A percentile compares a stretch with the other conserved stretches of the same genome.
Conservation (phyloP, 2,888 invertebrate species). For the Pinctada fucata region DNA sequence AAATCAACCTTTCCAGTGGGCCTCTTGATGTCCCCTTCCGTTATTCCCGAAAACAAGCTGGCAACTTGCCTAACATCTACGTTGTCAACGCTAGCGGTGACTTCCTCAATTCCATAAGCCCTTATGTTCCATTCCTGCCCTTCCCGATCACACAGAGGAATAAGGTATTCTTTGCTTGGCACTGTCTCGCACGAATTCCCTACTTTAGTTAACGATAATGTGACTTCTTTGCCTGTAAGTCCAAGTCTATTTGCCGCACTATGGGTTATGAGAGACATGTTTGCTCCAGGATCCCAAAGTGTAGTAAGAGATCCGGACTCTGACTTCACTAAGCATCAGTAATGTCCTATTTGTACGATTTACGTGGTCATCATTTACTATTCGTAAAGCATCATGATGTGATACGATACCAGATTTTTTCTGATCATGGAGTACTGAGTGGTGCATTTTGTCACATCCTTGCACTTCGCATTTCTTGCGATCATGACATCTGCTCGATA, state of each 20-base stretch:
- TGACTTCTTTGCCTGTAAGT: conserved; percentile 1
- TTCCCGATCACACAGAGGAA: conserved; percentile 12
- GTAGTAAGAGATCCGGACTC: not conserved
- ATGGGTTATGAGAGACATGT: conserved; percentile 28
- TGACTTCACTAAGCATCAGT: conserved; percentile 18
- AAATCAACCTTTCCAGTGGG: conserved; percentile 23
- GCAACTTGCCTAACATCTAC: conserved; percentile 15
- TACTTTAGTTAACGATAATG: conserved; percentile 25
- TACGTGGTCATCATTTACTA: conserved; percentile 11
- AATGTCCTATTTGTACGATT: conserved; percentile 1
- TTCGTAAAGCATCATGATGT: not conserved
- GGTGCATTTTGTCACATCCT: conserved; percentile 22
- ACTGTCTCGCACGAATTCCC: conserved; percentile 18
- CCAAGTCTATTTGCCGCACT: conserved; percentile 12
- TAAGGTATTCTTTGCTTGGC: conserved; percentile 26
- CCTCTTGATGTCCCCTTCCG: conserved; percentile 8
- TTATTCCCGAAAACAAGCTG: conserved; percentile 18
- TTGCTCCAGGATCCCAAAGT: conserved; percentile 30
- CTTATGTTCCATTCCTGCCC: conserved; percentile 20
- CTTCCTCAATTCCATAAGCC: conserved; percentile 27
- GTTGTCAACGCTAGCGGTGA: conserved; percentile 5
- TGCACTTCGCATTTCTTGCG: not conserved
- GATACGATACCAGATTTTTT: not conserved
- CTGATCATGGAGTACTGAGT: conserved; percentile 8
- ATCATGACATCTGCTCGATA: conserved; percentile 3